Percentiles rank a stretch among this genome's conserved stretches.
phyloP scores from a whole-genome alignment of 2,113 vertebrate genomes.

The Sturnus vulgaris region DNA sequence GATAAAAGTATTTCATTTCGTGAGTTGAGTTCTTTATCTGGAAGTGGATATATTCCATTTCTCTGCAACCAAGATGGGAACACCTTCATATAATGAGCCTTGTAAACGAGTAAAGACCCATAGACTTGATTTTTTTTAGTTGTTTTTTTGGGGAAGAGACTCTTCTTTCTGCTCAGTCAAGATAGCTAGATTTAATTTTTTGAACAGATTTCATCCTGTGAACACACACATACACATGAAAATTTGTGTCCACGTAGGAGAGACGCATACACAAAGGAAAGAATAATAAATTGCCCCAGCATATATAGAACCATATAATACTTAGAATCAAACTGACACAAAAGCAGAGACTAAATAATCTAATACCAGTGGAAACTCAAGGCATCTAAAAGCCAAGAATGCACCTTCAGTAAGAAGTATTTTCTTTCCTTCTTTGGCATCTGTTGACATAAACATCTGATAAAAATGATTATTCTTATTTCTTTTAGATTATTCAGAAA shows the following conservation, averaged over 20 bases:
- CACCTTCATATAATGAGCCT: background rate
- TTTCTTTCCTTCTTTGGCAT: background rate
- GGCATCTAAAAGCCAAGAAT: background rate
- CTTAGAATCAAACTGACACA: background rate
- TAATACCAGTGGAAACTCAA: background rate
- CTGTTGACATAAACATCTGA: background rate
- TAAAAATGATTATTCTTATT: background rate
- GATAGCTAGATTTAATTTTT: background rate
- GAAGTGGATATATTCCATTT: background rate
- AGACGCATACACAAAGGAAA: background rate
- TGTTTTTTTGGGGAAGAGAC: background rate
- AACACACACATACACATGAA: background rate
- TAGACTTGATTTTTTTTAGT: background rate
- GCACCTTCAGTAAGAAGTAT: background rate
- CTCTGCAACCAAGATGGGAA: background rate
- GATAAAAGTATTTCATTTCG: background rate
- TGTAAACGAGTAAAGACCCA: background rate
- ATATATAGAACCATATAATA: background rate
- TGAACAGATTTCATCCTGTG: background rate
- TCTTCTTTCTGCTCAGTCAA: background rate
- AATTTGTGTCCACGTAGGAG: background rate
- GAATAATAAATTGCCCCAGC: background rate
- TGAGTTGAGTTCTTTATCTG: background rate
- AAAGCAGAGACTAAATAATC: background rate
- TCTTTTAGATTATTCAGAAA: background rate